Evolutionary conservation across 2,888 invertebrate genomes (phyloP), one percentile per base, ranked within the genome.

Genomic region (Drosophila melanosoma): DNA sequence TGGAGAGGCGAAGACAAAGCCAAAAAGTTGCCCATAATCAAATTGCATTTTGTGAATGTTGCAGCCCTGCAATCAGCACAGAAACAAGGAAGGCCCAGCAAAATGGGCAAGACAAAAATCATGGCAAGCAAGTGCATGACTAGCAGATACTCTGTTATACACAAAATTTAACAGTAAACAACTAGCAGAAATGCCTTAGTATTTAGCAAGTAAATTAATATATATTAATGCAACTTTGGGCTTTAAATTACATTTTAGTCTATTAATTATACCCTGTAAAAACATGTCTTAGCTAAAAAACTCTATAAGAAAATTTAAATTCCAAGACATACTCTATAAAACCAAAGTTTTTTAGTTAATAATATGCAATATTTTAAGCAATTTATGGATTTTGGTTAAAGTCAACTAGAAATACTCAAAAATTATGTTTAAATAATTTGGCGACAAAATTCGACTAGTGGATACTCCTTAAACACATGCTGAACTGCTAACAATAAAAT

Each of bases 11-110:
- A 45, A 82, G 83, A 83, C 85, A 85, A 85, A 76, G 79, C 57
- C 73, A 64, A 70, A 71, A 77, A 85, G 69, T 82, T 82, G 57
- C 48, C 85, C 67, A 76, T 86, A 86, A 86, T 89, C 89, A 89
- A 86, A 86, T 86, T 86, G 89, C 89, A 89, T 82, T 86, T 87
- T 84, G 87, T 62, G 74, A 45, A 35, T 69, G 51, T 70, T 68
- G 65, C 61, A 54, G 64, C 76, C 26, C 40, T 89, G 85, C 85
- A 86, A 86, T 86, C 85, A 85, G 78, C 85, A 73, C 70, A 65
- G 58, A 64, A 63, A 4, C 7, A 29, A 29, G n/a, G 38, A 54
- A 33, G 48, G 26, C 32, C 54, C 11, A 35, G 20, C 35, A 51
- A 52, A 57, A 23, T n/a, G 26, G 15, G 12, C 12, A 3, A 20